phyloP scores from a whole-genome alignment of 53 echinoderm and acorn worm genomes.

The Hippasteria phrygiana region DNA sequence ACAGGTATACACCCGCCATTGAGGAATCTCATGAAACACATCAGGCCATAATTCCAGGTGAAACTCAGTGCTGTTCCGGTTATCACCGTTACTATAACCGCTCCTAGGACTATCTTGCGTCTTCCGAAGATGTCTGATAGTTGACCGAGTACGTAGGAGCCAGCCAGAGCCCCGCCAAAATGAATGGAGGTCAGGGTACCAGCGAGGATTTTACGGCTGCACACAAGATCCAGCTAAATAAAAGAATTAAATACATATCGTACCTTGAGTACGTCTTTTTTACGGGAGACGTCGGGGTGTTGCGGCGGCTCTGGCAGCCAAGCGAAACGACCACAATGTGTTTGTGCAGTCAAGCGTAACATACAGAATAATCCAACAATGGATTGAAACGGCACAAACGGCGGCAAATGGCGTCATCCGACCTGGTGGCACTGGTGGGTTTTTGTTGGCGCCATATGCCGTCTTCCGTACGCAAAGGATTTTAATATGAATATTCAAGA shows the following conservation, averaged over 20 bases:
- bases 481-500: too few species aligned
- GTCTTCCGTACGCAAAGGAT: too few species aligned
- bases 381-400: too few species aligned
- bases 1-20: constrained; percentile 82
- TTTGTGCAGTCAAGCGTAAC: too few species aligned
- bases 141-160: constrained; percentile 80
- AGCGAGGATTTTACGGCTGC: constrained; percentile 53
- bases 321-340: too few species aligned
- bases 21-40: constrained; percentile 74
- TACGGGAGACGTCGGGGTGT: too few species aligned
- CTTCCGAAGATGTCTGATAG: constrained; percentile 84
- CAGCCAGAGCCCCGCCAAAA: constrained; percentile 81
- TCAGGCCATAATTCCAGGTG: constrained; percentile 66
- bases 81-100: constrained; percentile 58
- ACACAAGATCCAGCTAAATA: constrained; percentile 77
- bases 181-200: constrained; percentile 78
- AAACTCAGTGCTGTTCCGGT: constrained; percentile 73
- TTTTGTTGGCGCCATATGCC: too few species aligned
- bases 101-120: constrained; percentile 58
- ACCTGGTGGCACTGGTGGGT: too few species aligned
- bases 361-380: too few species aligned
- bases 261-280: too few species aligned
- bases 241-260: neutral
- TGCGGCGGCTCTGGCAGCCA: too few species aligned
- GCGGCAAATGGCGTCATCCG: too few species aligned